phyloP scores from a whole-genome alignment of 2,797 vertebrate species.

The Siniperca scherzeri region DNA sequence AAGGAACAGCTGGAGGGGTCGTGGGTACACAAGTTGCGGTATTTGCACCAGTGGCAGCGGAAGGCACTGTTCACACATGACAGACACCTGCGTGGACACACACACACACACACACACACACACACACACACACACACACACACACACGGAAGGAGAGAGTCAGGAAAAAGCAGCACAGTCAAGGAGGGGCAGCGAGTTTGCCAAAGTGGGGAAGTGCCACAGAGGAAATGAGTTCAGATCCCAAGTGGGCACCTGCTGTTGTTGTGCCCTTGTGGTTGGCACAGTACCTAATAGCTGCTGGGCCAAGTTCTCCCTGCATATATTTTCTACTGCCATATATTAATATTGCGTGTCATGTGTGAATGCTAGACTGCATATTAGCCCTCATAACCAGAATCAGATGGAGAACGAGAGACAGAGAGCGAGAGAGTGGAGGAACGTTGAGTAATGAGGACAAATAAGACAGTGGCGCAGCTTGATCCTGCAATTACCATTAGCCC shows the following conservation, averaged over 20 bases:
- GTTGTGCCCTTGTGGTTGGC: conserved; percentile 76
- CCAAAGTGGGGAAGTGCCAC: conserved; percentile 60
- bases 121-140: conserved; percentile 36
- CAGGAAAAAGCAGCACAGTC: conserved; percentile 42
- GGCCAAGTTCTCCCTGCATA: conserved; percentile 56
- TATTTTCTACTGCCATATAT: conserved; percentile 55
- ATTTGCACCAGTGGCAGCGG: conserved; percentile 99
- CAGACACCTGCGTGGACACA: conserved; percentile 89
- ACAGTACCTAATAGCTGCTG: conserved; percentile 47
- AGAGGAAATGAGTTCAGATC: conserved; percentile 79
- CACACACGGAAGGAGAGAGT: conserved; percentile 31
- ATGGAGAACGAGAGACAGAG: conserved; percentile 26
- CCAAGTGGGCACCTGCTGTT: conserved; percentile 78
- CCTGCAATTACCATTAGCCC: conserved; percentile 78
- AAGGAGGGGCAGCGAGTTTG: conserved; percentile 49
- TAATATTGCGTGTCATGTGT: conserved; percentile 30
- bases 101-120: conserved; percentile 53
- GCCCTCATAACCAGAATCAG: conserved; percentile 34
- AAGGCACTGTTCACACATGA: conserved; percentile 98
- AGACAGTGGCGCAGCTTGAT: conserved; percentile 67
- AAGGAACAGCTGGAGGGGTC: conserved; percentile 98
- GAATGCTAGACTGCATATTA: conserved; percentile 20
- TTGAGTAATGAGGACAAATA: conserved; percentile 70
- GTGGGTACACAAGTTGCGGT: conserved; percentile 97
- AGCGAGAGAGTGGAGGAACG: conserved; percentile 35